Base-by-base conservation (phyloP, 2,888 invertebrate species). In the Melieria omissa region DNA sequence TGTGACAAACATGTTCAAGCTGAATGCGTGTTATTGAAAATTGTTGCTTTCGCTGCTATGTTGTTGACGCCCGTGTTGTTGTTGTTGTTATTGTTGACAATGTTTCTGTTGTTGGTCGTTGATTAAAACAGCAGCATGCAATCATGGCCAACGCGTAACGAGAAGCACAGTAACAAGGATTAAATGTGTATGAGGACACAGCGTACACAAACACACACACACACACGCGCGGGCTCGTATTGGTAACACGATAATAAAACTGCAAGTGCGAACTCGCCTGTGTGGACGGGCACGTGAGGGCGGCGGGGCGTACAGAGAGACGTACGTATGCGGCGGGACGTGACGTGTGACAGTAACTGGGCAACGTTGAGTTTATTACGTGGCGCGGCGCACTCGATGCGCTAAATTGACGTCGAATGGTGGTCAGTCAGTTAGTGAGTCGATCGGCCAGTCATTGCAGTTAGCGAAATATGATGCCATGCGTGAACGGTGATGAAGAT, bases 401-500 rank as follows among this genome's bases (percentile, higher is more conserved):
- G 46, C 44, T 14, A 29, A 29, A 29, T 29, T 52, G 64, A 52
- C 7, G 52, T 58, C 3, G 66, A 66, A 65, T 16, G 54, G 10
- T 44, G 29, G 44, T 16, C 16, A 45, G 58, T 66, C 29, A 29
- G 29, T 29, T 29, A 29, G 29, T 29, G 29, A 29, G 29, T 2
- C 29, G 29, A 58, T 58, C 66, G n/a, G 14, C 9, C 6, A 10
- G 8, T 29, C 47, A 57, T 58, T 4, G 9, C 57, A 47, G 47
- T 58, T 46, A 47, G 47, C 41, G 47, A 29, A n/a, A 66, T 14
- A 57, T 46, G 29, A 58, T 66, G 57, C 47, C 44, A 41, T n/a
- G 58, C 66, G 29, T 58, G 8, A 57, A 57, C 65, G 58, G 55
- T 57, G 65, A 66, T 57, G 65, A 57, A 66, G 65, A 66, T 47